Evolutionary conservation across 2,888 invertebrate genomes (phyloP).

Genomic region (Merodon equestris): DNA sequence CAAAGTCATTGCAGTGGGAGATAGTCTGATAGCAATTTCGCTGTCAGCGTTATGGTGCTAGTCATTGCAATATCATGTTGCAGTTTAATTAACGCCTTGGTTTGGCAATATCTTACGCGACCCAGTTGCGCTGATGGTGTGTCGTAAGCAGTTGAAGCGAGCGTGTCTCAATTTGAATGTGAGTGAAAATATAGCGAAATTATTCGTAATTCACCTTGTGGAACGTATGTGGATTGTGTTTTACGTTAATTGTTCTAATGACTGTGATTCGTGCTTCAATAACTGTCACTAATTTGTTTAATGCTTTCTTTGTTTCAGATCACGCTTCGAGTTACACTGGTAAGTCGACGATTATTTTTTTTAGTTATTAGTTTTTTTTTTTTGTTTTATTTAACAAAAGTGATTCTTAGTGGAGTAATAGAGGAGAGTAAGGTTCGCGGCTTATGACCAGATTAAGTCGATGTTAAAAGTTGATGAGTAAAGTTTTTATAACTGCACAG

Average conservation of each 20-base stretch:
- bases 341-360: background rate
- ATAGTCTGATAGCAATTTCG: conserved; percentile 2
- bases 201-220: background rate
- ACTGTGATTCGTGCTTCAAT: background rate
- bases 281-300: background rate
- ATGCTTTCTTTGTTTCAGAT: background rate
- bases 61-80: background rate
- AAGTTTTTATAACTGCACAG: too few relatives aligned
- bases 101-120: background rate
- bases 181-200: background rate
- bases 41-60: conserved; percentile 3
- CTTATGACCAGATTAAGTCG: too few relatives aligned
- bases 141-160: background rate
- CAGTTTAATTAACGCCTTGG: conserved; percentile 3
- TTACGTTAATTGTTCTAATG: background rate
- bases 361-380: background rate
- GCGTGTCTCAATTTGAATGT: background rate
- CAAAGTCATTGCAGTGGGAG: conserved; percentile 1
- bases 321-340: background rate
- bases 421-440: too few relatives aligned
- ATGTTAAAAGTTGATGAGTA: too few relatives aligned
- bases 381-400: too few relatives aligned
- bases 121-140: conserved; percentile 2
- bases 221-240: background rate
- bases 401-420: too few relatives aligned